A percentile compares a stretch with the other conserved stretches of the same genome.
Conservation (phyloP, 2,888 invertebrate species). For the Orthonevra nobilis region DNA sequence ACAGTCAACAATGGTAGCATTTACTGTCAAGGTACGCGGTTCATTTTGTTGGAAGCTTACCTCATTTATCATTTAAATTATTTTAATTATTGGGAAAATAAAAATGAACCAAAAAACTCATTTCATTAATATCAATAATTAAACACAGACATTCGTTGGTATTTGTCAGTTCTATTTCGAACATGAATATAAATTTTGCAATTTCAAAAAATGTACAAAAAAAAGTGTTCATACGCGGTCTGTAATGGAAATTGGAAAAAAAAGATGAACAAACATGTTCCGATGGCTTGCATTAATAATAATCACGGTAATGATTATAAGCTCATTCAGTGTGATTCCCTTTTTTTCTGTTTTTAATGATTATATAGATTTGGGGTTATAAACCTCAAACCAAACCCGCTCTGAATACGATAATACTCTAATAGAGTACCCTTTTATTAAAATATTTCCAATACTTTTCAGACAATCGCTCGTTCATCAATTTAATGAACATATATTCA, state of each 20-base stretch:
- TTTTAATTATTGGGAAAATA: too few species aligned
- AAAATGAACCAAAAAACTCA: not conserved
- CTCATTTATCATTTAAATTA: too few species aligned
- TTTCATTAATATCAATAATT: conserved; percentile 36
- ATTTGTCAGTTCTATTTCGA: too few species aligned
- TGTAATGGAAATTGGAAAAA: too few species aligned
- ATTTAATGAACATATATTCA: conserved; percentile 18
- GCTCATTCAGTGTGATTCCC: conserved; percentile 20
- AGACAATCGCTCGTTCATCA: conserved; percentile 12
- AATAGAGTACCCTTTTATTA: conserved; percentile 51
- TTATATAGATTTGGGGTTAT: too few species aligned
- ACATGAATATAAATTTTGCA: conserved; percentile 55
- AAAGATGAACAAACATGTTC: not conserved
- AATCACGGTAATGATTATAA: conserved; percentile 57
- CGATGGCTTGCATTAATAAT: conserved; percentile 54
- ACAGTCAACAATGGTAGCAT: too few species aligned
- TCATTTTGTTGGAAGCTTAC: too few species aligned
- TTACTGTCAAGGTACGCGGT: too few species aligned
- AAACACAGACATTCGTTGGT: conserved; percentile 48
- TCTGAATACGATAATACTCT: conserved; percentile 10
- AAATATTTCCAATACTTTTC: conserved; percentile 24
- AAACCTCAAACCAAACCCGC: not conserved
- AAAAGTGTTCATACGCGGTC: too few species aligned
- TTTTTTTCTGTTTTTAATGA: too few species aligned
- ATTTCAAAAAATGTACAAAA: conserved; percentile 13